These are phyloP conservation scores for Xestia xanthographa DNA, from an alignment of 2,888 invertebrate genomes.

Conservation along the genomic window DNA sequence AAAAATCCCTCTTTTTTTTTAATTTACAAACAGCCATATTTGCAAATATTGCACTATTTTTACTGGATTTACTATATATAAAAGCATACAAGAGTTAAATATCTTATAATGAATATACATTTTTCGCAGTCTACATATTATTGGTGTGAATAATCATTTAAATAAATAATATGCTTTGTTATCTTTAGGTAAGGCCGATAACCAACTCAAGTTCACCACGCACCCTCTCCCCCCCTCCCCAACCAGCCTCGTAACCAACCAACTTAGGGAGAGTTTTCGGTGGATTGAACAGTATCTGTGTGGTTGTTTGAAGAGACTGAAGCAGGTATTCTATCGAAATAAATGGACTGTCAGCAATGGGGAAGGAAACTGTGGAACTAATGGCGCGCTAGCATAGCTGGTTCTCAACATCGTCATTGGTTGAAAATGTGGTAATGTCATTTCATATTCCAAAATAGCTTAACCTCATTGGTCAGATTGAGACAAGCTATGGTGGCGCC, in stretches of 20 bases:
- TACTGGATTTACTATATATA: constrained; percentile 8
- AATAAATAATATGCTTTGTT: constrained; percentile 6
- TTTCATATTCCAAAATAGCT: too few species aligned
- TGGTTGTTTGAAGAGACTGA: constrained; percentile 4
- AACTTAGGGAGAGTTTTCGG: not conserved
- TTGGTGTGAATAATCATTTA: not conserved
- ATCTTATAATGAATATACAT: not conserved
- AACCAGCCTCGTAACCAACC: not conserved
- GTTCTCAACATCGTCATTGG: too few species aligned
- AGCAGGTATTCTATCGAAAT: not conserved
- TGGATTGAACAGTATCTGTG: not conserved
- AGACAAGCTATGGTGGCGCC: too few species aligned
- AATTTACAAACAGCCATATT: not conserved
- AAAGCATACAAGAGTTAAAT: constrained; percentile 7
- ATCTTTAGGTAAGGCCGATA: not conserved
- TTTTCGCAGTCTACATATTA: constrained; percentile 12
- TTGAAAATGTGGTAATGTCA: too few species aligned
- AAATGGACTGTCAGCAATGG: constrained; percentile 10
- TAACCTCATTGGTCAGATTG: too few species aligned
- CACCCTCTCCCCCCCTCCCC: too few species aligned
- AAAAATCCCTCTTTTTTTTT: not conserved
- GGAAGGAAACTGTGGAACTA: too few species aligned
- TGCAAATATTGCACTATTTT: constrained; percentile 5
- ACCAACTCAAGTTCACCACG: not conserved
- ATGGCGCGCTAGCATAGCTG: too few species aligned